Base-by-base conservation (phyloP, 2,888 invertebrate species). In the Ophioninae sp. region DNA sequence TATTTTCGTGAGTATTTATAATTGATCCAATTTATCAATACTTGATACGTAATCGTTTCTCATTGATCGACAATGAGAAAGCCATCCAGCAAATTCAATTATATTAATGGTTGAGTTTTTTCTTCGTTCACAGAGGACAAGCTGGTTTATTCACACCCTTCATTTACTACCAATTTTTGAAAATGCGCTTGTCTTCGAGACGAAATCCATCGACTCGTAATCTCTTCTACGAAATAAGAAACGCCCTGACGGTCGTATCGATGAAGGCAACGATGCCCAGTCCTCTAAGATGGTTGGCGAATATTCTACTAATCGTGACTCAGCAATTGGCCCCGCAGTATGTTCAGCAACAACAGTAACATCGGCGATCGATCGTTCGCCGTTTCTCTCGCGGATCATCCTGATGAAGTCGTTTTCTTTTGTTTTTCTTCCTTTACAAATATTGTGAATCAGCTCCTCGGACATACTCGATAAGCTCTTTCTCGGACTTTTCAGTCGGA, bases 181-280 rank as follows among this genome's bases (percentile, higher is more conserved):
- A 96, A 83, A 95, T 98, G 92, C 96, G 99, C 84, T 98, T 99
- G 94, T 94, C 97, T 84, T 99, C 99, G 7, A 95, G 98, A 81
- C 96, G 99, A 89, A 99, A 99, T 94, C 99, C 99, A 0, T 98
- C 98, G 94, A 98, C 98, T 77, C 96, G 98, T 91, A 98, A 96
- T 92, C 96, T 98, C 93, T 99, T 99, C 94, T 95, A 95, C 87
- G 99, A 99, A 93, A 94, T 99, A 90, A 95, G 98, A 86, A 94
- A 96, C 86, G 93, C 95, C 0, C 94, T 96, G 8, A 97, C 97
- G 93, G 93, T 94, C 61, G 92, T 95, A 17, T 96, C 97, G 0
- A 93, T 92, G 82, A 95, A 95, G 84, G 96, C 96, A 23, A 94
- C 94, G 62, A 94, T 96, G 89, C 99, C 99, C 0, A 93, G 93